Evolutionary conservation across 92 coral and sea anemone genomes (phyloP).

Genomic region (Meandrina meandrites): DNA sequence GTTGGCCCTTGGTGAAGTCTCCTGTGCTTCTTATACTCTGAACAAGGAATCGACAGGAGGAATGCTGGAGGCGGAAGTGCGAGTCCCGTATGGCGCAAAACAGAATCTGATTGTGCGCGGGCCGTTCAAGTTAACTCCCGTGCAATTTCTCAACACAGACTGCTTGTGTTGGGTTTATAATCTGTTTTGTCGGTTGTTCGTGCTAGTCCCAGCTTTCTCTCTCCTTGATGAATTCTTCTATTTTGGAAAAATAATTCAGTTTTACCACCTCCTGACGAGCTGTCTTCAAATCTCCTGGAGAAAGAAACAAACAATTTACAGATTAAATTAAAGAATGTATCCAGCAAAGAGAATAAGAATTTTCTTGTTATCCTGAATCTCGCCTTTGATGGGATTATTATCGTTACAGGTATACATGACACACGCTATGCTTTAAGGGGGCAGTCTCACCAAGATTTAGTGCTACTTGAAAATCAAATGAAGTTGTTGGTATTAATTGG

Average conservation of each 20-base stretch:
- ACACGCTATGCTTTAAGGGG: too few relatives aligned
- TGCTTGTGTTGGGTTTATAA: not conserved
- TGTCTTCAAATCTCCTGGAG: constrained; percentile 63
- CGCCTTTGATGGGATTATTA: too few relatives aligned
- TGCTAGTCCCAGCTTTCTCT: constrained; percentile 26
- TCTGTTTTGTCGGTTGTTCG: not conserved
- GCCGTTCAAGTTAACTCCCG: not conserved
- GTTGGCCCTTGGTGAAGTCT: not conserved
- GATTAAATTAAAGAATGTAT: not conserved
- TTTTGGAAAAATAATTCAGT: constrained; percentile 81
- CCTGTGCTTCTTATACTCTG: not conserved
- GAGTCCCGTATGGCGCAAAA: not conserved
- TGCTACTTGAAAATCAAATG: too few relatives aligned
- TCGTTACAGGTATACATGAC: too few relatives aligned
- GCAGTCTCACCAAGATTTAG: too few relatives aligned
- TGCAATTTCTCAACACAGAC: not conserved
- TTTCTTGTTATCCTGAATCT: too few relatives aligned
- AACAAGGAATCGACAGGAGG: not conserved
- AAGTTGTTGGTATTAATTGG: too few relatives aligned
- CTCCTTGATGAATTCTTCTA: constrained; percentile 74
- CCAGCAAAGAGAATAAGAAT: not conserved
- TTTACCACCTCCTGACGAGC: constrained; percentile 76
- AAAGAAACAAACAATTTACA: not conserved
- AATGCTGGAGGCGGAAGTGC: not conserved
- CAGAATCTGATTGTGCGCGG: not conserved